A percentile compares a stretch with the other conserved stretches of the same genome.
phyloP scores from a whole-genome alignment of 2,888 invertebrate species.

The Tridacna crocea region DNA sequence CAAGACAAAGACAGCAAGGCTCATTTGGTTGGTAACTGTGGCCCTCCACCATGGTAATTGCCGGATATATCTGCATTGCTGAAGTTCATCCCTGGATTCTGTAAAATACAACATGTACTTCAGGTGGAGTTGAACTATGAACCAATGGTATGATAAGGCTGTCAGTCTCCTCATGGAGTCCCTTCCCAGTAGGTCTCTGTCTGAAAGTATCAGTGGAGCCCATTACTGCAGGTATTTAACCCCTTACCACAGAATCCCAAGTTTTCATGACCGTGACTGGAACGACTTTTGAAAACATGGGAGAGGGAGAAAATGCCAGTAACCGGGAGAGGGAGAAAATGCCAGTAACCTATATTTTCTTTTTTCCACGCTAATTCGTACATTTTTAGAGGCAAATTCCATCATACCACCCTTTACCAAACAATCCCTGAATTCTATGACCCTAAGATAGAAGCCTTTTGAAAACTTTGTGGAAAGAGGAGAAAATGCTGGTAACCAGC shows the following conservation, averaged over 20 bases:
- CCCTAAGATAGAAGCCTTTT: too few relatives aligned
- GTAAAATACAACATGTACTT: conserved; percentile 35
- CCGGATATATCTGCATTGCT: conserved; percentile 82
- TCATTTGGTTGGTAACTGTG: conserved; percentile 67
- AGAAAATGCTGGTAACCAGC: too few relatives aligned
- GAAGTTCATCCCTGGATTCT: conserved; percentile 84
- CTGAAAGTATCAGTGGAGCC: conserved; percentile 15
- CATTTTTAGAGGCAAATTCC: too few relatives aligned
- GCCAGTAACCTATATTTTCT: too few relatives aligned
- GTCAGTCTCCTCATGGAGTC: conserved; percentile 1
- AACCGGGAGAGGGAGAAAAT: background rate
- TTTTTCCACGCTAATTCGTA: too few relatives aligned
- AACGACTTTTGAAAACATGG: background rate
- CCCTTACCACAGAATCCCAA: background rate
- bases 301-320: background rate
- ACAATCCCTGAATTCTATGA: too few relatives aligned
- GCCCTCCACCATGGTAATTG: conserved; percentile 83
- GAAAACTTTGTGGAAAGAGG: too few relatives aligned
- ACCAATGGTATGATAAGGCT: background rate
- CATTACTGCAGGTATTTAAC: background rate
- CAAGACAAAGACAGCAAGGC: background rate
- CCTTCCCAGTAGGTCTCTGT: conserved; percentile 33
- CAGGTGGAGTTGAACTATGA: background rate
- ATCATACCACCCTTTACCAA: too few relatives aligned
- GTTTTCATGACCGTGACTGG: background rate